Evolutionary conservation across 2,797 vertebrate genomes (phyloP), one percentile per base, ranked within the genome.

Genomic region (Huso huso): DNA sequence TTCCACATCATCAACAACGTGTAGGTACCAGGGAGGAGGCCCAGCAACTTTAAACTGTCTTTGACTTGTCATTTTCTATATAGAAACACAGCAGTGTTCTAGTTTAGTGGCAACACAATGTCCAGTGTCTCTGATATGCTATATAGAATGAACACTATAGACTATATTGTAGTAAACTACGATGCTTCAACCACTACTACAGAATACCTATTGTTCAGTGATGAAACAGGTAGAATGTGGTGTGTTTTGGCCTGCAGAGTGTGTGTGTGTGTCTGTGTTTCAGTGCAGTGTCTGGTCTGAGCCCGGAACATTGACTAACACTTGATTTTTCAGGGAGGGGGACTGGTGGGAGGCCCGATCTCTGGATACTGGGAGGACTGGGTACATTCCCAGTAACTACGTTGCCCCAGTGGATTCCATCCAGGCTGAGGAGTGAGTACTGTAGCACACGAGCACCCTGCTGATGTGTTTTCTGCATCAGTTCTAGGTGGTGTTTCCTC

Each of bases 281-380:
- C n/a, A n/a, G n/a, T 76, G 48, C 69, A 11, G 65, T 73, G 58
- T 18, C 70, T 51, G 50, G 50, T 15, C 57, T 63, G 8, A 48
- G 58, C 48, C 48, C 58, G 62, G 6, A 12, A 6, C 10, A 50
- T 68, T 37, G 23, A 37, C 23, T 37, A 37, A 37, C 15, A 50
- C 37, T 63, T n/a, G 12, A 59, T 76, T 70, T 65, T 65, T 7
- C 81, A 99, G 96, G 18, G 96, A 99, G 80, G 93, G 93, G 1
- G 96, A 99, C 83, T 99, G 96, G 96, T 99, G 96, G 96, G 94
- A 98, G 72, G 96, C 94, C 53, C 89, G 95, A 15, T 98, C 96
- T 1, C 81, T 99, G 81, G 92, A 90, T 82, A 94, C 95, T 0
- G 96, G 95, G n/a, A 76, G 79, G 13, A 89, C 91, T 0, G 96